Percentiles rank a stretch among this genome's conserved stretches.
Evolutionary conservation across 2,888 invertebrate genomes (phyloP).

Genomic region (Anorthoa munda): DNA sequence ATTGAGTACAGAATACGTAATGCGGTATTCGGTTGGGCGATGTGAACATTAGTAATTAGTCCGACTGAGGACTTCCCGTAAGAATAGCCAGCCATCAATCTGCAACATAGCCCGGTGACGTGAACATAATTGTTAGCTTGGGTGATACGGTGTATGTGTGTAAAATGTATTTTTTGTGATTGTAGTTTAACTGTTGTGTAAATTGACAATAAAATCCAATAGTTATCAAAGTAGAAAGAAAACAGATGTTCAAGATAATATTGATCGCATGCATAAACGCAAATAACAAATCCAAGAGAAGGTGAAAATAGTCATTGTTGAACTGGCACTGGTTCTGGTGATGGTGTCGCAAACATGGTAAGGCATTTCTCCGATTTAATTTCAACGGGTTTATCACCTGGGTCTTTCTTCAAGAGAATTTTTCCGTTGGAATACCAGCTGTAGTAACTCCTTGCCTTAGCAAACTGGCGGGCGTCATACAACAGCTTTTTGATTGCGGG

Average conservation of each 20-base stretch:
- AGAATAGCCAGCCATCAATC: too few species aligned
- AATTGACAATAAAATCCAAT: not conserved
- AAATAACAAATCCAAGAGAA: not conserved
- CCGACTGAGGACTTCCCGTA: too few species aligned
- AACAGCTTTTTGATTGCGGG: not conserved
- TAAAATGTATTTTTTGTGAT: not conserved
- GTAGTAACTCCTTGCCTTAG: not conserved
- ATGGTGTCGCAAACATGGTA: too few species aligned
- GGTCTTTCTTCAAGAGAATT: conserved; percentile 1
- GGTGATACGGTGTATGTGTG: not conserved
- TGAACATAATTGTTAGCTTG: too few species aligned
- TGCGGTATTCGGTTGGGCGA: not conserved
- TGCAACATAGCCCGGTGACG: not conserved
- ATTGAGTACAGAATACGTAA: not conserved
- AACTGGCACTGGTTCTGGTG: not conserved
- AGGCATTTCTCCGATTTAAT: conserved; percentile 4
- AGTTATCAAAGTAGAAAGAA: not conserved
- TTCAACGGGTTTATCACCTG: not conserved
- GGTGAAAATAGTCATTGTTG: conserved; percentile 6
- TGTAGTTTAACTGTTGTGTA: not conserved
- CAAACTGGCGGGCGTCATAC: conserved; percentile 6
- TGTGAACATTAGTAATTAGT: too few species aligned
- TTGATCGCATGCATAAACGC: not conserved
- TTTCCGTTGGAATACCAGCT: conserved; percentile 1
- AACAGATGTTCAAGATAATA: not conserved